Evolutionary conservation across 2,113 vertebrate genomes (phyloP), one percentile per base, ranked within the genome.

Genomic region (Microtus oregoni): DNA sequence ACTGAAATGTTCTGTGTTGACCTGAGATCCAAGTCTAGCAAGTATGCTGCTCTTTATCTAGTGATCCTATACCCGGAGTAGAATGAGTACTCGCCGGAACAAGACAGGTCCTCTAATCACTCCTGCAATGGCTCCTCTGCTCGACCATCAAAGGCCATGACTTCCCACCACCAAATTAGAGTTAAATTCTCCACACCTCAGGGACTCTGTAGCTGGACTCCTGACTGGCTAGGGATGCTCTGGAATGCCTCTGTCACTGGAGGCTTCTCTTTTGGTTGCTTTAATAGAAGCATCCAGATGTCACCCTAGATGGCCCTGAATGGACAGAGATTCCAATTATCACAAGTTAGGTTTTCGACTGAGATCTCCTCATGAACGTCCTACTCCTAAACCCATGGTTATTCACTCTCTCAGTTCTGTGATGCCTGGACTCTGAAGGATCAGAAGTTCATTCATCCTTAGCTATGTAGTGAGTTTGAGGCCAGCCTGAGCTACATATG

Each of bases 301-400:
- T 7, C 3, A 5, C 5, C 68, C 0, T 14, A 30, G 26, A 17
- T 30, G 19, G 15, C 20, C 28, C 30, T n/a, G 17, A 0, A 30
- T 38, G 22, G 50, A 38, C 55, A 4, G 28, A 2, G 52, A 7
- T 30, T 50, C 2, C 20, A 30, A 1, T 68, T 41, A 38, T 87
- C 76, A 35, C 17, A 20, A 32, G 44, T 22, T n/a, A 6, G 22
- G 2, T 14, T 55, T 85, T 44, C 65, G 38, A 20, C 38, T 10
- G 30, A 28, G 61, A 65, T 86, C 28, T 86, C 28, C 28, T 67
- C 61, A 32, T 44, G 15, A 28, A 28, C 61, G 47, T 50, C 41
- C 26, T 26, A 13, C 58, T 32, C n/a, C 7, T 9, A 58, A 28
- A 11, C 15, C 19, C n/a, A 47, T 5, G 19, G 52, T 12, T n/a